Evolutionary conservation across 2,797 vertebrate species (phyloP).

Genomic region (Coluber constrictor): DNA sequence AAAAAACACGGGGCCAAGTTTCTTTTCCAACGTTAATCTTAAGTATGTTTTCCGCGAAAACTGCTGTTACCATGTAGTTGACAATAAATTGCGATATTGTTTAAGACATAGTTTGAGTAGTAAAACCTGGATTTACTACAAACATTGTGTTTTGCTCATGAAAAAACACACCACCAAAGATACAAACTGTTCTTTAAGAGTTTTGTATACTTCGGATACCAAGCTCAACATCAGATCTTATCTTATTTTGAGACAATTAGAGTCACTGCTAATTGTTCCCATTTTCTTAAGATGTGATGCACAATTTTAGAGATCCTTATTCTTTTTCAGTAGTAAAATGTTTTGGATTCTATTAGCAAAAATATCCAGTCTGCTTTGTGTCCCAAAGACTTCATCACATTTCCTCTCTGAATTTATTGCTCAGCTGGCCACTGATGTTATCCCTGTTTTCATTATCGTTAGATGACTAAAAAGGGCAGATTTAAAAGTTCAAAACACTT

Average conservation of each 20-base stretch:
- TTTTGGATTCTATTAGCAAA: neutral
- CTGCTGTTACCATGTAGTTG: conserved; percentile 33
- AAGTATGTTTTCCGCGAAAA: conserved; percentile 43
- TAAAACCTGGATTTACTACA: conserved; percentile 43
- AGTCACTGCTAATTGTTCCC: neutral
- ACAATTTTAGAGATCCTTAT: neutral
- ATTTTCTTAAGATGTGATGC: neutral
- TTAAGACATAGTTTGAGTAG: conserved; percentile 45
- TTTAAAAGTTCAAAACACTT: neutral
- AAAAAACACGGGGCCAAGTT: conserved; percentile 4
- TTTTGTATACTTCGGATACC: neutral
- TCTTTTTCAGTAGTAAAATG: neutral
- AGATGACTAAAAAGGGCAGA: neutral
- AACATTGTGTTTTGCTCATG: conserved; percentile 30
- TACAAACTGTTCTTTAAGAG: conserved; percentile 8
- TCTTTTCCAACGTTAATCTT: conserved; percentile 23
- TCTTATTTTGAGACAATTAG: neutral
- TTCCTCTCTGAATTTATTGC: neutral
- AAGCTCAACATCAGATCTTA: neutral
- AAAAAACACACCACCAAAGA: conserved; percentile 35
- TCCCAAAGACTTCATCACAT: neutral
- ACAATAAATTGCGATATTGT: conserved; percentile 40
- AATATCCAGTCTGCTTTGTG: neutral
- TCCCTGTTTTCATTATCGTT: neutral
- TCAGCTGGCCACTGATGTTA: neutral